These are phyloP conservation scores for Drosophila lacertosa DNA, from an alignment of 1,140 invertebrate species.

Conservation along the genomic window DNA sequence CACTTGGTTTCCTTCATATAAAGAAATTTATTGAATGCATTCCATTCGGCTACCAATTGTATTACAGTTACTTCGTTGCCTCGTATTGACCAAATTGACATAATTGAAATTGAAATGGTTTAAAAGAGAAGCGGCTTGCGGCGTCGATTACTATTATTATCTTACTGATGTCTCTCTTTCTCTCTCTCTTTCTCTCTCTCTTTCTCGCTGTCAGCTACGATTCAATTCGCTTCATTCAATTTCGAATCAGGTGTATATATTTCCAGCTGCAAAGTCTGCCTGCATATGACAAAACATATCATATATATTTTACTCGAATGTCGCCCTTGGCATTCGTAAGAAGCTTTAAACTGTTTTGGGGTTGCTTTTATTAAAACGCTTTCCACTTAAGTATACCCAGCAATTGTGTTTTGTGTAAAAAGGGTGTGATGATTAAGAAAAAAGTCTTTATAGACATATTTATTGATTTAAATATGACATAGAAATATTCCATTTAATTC, in stretches of 20 bases:
- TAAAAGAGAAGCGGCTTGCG: slow-evolving; percentile 20
- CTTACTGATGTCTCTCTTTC: neutral
- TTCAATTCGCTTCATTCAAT: slow-evolving; percentile 35
- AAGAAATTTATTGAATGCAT: slow-evolving; percentile 25
- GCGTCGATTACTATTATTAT: slow-evolving; percentile 56
- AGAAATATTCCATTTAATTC: too few relatives aligned
- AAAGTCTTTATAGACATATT: neutral
- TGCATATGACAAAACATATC: slow-evolving; percentile 33
- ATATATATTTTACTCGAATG: slow-evolving; percentile 19
- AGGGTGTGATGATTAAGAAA: too few relatives aligned
- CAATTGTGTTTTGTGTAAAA: neutral
- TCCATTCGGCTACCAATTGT: slow-evolving; percentile 31
- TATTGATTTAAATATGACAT: neutral
- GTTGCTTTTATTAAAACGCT: slow-evolving; percentile 35
- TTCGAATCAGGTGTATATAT: slow-evolving; percentile 39
- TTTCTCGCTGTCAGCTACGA: too few relatives aligned
- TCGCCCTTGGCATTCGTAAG: slow-evolving; percentile 17
- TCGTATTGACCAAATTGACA: slow-evolving; percentile 11
- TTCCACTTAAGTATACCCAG: slow-evolving; percentile 8
- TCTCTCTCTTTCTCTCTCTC: slow-evolving; percentile 1
- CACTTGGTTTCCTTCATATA: slow-evolving; percentile 8
- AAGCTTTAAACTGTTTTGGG: slow-evolving; percentile 30
- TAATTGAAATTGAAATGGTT: slow-evolving; percentile 53
- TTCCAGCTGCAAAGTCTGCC: too few relatives aligned
- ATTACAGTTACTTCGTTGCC: slow-evolving; percentile 35